phyloP scores from a whole-genome alignment of 2,113 vertebrate genomes.

The Tetrax tetrax region DNA sequence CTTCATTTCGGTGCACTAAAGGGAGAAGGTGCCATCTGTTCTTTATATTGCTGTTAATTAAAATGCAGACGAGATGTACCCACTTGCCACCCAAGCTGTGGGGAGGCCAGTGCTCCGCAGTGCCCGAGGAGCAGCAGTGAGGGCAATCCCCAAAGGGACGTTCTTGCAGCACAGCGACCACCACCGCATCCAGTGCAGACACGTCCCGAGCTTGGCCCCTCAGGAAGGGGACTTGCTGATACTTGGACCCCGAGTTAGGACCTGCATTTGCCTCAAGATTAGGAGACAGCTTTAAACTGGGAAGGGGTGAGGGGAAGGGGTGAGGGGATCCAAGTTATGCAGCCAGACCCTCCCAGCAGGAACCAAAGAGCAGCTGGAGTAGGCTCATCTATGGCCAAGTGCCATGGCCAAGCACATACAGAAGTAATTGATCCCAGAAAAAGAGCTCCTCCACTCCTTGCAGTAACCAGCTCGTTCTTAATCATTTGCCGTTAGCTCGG shows the following conservation, averaged over 20 bases:
- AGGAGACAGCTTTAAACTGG: background rate
- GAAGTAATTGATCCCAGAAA: background rate
- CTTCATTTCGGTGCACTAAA: background rate
- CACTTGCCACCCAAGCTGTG: fast-evolving
- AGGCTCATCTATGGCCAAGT: background rate
- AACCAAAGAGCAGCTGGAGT: background rate
- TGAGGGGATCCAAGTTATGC: background rate
- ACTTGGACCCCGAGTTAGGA: background rate
- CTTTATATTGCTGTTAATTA: background rate
- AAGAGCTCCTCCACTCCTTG: background rate
- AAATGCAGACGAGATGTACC: background rate
- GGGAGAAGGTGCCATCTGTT: slow-evolving; percentile 36
- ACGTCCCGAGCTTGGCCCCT: background rate
- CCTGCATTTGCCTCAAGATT: fast-evolving
- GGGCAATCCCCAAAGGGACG: background rate
- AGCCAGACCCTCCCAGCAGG: background rate
- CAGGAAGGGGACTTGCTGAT: fast-evolving
- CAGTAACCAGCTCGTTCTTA: fast-evolving
- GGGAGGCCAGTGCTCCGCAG: fast-evolving
- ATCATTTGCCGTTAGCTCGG: background rate
- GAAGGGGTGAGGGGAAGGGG: too few relatives aligned
- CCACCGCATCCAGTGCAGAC: background rate
- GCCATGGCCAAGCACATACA: fast-evolving
- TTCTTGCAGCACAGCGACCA: background rate
- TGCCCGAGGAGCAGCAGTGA: background rate